Conservation (phyloP, 2,888 invertebrate genomes). For the Mellilla xanthometata region DNA sequence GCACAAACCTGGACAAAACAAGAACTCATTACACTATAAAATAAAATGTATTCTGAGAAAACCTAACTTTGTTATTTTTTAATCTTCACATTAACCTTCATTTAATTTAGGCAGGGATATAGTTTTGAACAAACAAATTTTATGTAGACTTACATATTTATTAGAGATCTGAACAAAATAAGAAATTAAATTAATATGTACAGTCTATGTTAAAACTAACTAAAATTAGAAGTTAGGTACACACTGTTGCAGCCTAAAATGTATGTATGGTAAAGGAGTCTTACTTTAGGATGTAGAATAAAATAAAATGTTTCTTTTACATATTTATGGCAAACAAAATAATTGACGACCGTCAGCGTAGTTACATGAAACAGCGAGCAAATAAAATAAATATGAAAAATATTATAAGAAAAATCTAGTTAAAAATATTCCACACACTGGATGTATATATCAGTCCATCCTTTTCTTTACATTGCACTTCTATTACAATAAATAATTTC, state of each 20-base stretch:
- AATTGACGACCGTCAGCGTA: constrained; percentile 49
- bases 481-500: constrained; percentile 54
- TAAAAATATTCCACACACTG: constrained; percentile 47
- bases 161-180: constrained; percentile 84
- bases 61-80: too few species aligned
- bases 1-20: constrained; percentile 86
- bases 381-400: constrained; percentile 41
- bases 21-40: constrained; percentile 64
- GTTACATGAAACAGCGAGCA: constrained; percentile 50
- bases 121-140: constrained; percentile 36
- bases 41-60: constrained; percentile 42
- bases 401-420: constrained; percentile 31
- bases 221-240: constrained; percentile 81
- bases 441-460: constrained; percentile 76
- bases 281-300: constrained; percentile 59
- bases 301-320: constrained; percentile 41
- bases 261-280: constrained; percentile 40
- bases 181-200: constrained; percentile 83
- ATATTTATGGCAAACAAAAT: constrained; percentile 48
- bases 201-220: constrained; percentile 83
- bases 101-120: too few species aligned
- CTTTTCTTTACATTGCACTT: constrained; percentile 70
- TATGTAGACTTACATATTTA: constrained; percentile 81
- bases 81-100: too few species aligned
- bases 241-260: constrained; percentile 71